Evolutionary conservation across 2,113 vertebrate genomes (phyloP), one percentile per base, ranked within the genome.

Genomic region (Neogobius melanostomus): DNA sequence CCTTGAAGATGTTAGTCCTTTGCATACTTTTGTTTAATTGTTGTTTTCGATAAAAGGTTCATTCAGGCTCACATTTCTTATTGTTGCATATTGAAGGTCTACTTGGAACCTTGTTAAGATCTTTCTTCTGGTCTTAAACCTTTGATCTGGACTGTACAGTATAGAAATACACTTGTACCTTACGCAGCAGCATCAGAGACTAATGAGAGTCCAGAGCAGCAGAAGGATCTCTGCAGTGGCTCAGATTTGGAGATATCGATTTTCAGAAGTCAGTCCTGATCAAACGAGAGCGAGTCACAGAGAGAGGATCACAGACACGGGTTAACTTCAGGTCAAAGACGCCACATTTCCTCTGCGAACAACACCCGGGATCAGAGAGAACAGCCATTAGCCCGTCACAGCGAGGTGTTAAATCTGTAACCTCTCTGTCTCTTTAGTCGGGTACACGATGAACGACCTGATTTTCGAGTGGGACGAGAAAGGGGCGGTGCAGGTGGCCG

Each of bases 401-500:
- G n/a, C n/a, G 48, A 49, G 48, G 9, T 3, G 8, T 54, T 9
- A 3, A 7, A 54, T 54, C 14, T 17, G 2, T 17, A 15, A 16
- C 8, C 21, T 44, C 50, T 74, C 11, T 72, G 60, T 73, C 82
- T 72, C 17, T 21, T 62, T 89, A 99, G 98, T 99, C 87, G 97
- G 97, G 61, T 99, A 99, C 85, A 99, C 97, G 8, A 99, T 99
- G 98, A 99, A 99, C 4, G 97, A 99, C 81, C 95, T 99, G 76
- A 98, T 99, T 87, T 99, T 99, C 75, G 96, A 98, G 89, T 99
- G 98, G 98, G 97, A 99, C 52, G 96, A 98, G 83, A 96, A 96
- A 72, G 97, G 96, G 76, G 96, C 98, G 0, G 97, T 99, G 79
- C 98, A 99, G 90, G 95, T 99, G 65, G 96, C 96, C 6, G 97